Base-by-base conservation (phyloP, 2,797 vertebrate species). In the Danionella dracula region DNA sequence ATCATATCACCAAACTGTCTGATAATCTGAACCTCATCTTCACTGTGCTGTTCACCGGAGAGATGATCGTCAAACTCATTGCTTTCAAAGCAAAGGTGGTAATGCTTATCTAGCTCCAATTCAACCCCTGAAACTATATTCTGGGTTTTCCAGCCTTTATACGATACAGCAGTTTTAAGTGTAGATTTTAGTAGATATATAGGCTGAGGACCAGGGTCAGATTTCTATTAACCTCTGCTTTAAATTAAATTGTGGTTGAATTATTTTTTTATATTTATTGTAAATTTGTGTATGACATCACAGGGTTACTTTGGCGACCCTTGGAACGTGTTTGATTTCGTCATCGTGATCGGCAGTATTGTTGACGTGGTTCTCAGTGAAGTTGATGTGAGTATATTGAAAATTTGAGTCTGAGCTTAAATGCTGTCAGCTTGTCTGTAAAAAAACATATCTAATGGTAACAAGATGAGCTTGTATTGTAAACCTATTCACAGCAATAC, bases 301-400 rank as follows among this genome's bases (percentile, higher is more conserved):
- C 82, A 99, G 97, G 97, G 96, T 68, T 99, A 99, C 80, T 99
- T 99, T 0, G 96, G 96, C 70, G 97, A 99, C 77, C 96, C 96
- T 10, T 99, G 97, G 97, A 99, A 99, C 0, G 96, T 99, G 61
- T 99, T 99, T 68, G 96, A 99, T 83, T 99, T 99, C 82, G 84
- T 99, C 35, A 98, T 99, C 1, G 97, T 99, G 63, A 77, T 99
- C 0, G 97, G 97, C 45, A 99, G 97, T 73, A 90, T 99, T 35
- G 93, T 99, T 1, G 97, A 99, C 0, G 97, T 99, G 71, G 96
- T 99, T 85, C 90, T 99, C 64, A 97, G 94, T 0, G 94, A 99
- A 90, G 92, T 98, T 0, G 92, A 99, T 0, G 97, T 99, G 80
- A 98, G 97, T 94, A 75, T 21, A 12, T 21, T 5, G 2, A 1